A percentile compares a stretch with the other conserved stretches of the same genome.
These are phyloP conservation scores for Drosophila peninsularis DNA, from an alignment of 2,888 invertebrate species.

Conservation along the genomic window DNA sequence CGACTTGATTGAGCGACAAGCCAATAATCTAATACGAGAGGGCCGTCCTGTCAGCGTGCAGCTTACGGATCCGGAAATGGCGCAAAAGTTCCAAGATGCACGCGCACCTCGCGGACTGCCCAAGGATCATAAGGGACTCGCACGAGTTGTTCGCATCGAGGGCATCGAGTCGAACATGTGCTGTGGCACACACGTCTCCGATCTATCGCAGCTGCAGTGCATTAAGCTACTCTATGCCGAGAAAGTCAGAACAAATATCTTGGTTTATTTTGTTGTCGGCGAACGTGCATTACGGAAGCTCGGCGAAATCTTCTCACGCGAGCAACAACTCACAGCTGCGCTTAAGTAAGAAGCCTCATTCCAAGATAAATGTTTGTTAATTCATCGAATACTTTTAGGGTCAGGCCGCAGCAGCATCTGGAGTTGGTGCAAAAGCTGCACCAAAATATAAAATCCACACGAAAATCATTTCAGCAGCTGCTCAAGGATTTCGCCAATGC, in stretches of 20 bases:
- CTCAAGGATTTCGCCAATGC: constrained; percentile 89
- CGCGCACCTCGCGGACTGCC: constrained; percentile 88
- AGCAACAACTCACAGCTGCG: constrained; percentile 88
- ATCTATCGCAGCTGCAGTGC: constrained; percentile 89
- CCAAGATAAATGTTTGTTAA: not conserved
- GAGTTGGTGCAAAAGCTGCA: constrained; percentile 91
- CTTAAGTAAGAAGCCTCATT: constrained; percentile 88
- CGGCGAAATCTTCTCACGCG: constrained; percentile 87
- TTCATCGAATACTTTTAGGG: constrained; percentile 85
- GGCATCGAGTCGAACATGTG: constrained; percentile 93
- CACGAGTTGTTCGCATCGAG: constrained; percentile 91
- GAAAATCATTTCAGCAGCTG: constrained; percentile 88
- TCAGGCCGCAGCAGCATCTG: constrained; percentile 89
- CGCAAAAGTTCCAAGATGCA: constrained; percentile 83
- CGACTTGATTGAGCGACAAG: constrained; percentile 86
- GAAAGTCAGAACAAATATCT: constrained; percentile 89
- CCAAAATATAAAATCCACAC: constrained; percentile 87
- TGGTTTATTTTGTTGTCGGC: constrained; percentile 90
- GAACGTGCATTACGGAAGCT: constrained; percentile 88
- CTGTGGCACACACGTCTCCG: constrained; percentile 94
- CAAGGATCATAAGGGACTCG: constrained; percentile 90
- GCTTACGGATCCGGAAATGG: constrained; percentile 88
- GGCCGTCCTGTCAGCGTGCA: constrained; percentile 86
- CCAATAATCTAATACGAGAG: constrained; percentile 89
- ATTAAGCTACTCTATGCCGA: constrained; percentile 89